These are phyloP conservation scores for Gastrophysa polygoni DNA, from an alignment of 2,888 invertebrate species.

Conservation along the genomic window DNA sequence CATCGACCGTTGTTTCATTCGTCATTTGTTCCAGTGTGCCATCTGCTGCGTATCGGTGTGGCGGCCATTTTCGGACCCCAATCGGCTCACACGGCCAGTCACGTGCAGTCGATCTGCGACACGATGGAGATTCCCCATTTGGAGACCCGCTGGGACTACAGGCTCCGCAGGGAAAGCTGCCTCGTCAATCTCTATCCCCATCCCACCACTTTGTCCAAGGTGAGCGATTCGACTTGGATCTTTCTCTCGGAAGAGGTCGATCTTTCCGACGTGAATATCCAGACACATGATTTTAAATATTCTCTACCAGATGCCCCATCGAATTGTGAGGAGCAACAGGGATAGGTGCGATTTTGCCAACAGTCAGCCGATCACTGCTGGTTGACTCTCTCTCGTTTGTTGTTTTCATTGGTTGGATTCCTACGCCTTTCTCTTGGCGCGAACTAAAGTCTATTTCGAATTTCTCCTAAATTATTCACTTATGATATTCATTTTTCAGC, in stretches of 20 bases:
- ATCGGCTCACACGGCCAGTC: conserved; percentile 86
- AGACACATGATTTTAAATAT: too few species aligned
- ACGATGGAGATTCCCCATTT: conserved; percentile 95
- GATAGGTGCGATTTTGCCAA: too few species aligned
- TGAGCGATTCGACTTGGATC: conserved; percentile 53
- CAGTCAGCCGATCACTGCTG: too few species aligned
- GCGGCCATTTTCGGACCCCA: conserved; percentile 95
- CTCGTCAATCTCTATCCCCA: conserved; percentile 94
- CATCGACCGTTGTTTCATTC: conserved; percentile 18
- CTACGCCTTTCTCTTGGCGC: too few species aligned
- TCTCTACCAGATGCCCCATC: too few species aligned
- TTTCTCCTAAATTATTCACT: too few species aligned
- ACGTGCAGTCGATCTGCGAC: conserved; percentile 95
- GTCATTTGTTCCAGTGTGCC: conserved; percentile 77
- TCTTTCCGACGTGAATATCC: too few species aligned
- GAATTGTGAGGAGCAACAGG: too few species aligned
- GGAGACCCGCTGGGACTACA: conserved; percentile 93
- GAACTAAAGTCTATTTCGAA: too few species aligned
- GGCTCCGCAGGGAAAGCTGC: conserved; percentile 84
- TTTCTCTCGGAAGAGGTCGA: neutral
- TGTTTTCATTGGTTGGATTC: too few species aligned
- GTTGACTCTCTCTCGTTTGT: too few species aligned
- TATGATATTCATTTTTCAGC: too few species aligned
- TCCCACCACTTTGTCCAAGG: conserved; percentile 84
- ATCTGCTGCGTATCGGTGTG: conserved; percentile 83